Evolutionary conservation across 2,113 vertebrate species (phyloP), one percentile per base, ranked within the genome.

Genomic region (Zosterops lateralis): DNA sequence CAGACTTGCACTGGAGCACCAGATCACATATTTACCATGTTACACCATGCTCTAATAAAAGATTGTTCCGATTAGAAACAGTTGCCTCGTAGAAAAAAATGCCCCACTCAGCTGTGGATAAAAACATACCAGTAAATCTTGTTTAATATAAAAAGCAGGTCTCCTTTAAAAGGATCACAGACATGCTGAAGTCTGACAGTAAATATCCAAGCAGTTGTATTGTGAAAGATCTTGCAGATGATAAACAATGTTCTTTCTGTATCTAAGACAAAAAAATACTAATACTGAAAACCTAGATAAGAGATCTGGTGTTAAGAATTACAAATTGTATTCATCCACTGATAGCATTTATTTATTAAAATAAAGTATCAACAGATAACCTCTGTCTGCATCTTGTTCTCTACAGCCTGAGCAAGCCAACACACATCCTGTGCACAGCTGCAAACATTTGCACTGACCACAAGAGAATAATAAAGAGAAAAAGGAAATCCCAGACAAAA

Each of bases 391-490:
- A 48, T 89, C 96, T 90, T 77, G 61, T 40, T 84, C 75, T 60
- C 73, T 40, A 44, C 36, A 94, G 87, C 58, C 24, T 8, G 12
- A 89, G 42, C 9, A 80, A 10, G 38, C 12, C 82, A 80, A 81
- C 94, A 91, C 64, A 71, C 75, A 90, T 61, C 88, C 88, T 73
- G 95, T n/a, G n/a, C 75, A 91, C 93, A 96, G 89, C 89, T 96
- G 91, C 79, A 80, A 92, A 76, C 62, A 83, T 31, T 56, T 73
- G 47, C 36, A 92, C 71, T 58, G 71, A 85, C 81, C 93, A 87
- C 91, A 93, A 77, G 47, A 87, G 88, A 90, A 58, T 87, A 90
- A 95, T 66, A 79, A 90, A 85, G 70, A 75, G n/a, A 66, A 74
- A 93, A 93, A 84, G 67, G 50, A 88, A 95, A 90, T 20, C 50